Evolutionary conservation across 2,113 vertebrate species (phyloP).

Genomic region (Ptyas mucosa): DNA sequence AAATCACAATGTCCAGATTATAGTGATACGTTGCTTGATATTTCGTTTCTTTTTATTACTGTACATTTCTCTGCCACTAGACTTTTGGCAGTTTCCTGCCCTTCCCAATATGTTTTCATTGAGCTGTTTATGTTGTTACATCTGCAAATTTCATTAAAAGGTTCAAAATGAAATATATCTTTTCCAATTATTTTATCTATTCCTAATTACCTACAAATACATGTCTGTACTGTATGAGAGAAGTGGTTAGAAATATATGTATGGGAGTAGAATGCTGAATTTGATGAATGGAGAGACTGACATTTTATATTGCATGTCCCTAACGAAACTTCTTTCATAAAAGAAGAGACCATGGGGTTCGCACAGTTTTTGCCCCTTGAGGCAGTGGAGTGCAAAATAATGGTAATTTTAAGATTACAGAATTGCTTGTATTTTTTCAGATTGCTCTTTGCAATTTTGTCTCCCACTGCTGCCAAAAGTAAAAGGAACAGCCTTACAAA

Average conservation of each 20-base stretch:
- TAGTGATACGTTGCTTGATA: background rate
- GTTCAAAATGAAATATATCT: background rate
- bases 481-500: constrained; percentile 27
- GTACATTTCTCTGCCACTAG: background rate
- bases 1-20: background rate
- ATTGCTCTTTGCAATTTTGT: constrained; percentile 30
- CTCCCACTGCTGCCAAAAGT: constrained; percentile 42
- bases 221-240: background rate
- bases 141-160: background rate
- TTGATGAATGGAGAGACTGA: background rate
- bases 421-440: constrained; percentile 39
- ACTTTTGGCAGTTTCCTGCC: background rate
- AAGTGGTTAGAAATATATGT: background rate
- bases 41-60: background rate
- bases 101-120: background rate
- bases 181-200: background rate
- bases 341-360: background rate
- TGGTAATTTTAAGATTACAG: constrained; percentile 48
- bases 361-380: background rate
- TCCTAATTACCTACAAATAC: background rate
- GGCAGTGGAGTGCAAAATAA: constrained; percentile 7
- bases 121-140: background rate
- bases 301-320: background rate
- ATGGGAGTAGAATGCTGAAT: constrained; percentile 1
- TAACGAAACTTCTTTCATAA: background rate